A percentile compares a stretch with the other conserved stretches of the same genome.
Evolutionary conservation across 2,797 vertebrate species (phyloP).

Genomic region (Craterocephalus amniculus): DNA sequence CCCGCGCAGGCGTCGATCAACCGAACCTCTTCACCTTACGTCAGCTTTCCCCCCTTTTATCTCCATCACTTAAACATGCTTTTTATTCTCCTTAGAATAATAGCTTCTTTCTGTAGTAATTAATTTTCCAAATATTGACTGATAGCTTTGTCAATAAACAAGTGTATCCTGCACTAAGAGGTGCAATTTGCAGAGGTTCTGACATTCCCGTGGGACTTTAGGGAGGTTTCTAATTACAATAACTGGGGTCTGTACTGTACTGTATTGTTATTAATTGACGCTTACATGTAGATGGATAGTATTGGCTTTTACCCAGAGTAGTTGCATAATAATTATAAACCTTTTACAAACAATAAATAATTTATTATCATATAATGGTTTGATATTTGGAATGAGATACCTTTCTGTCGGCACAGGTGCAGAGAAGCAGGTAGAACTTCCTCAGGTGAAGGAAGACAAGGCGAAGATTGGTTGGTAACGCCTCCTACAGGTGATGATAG

Average conservation of each 20-base stretch:
- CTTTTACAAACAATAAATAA: too few relatives aligned
- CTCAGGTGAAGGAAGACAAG: conserved; percentile 42
- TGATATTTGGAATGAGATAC: not conserved
- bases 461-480: conserved; percentile 28
- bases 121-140: not conserved
- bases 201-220: conserved; percentile 34
- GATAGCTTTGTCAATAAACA: not conserved
- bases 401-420: conserved; percentile 38
- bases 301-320: not conserved
- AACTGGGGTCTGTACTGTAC: not conserved
- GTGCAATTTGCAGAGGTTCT: conserved; percentile 22
- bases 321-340: not conserved
- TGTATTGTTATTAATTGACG: not conserved
- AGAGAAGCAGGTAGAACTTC: conserved; percentile 37
- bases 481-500: conserved; percentile 51
- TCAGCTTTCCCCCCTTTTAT: conserved; percentile 65
- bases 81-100: conserved; percentile 10
- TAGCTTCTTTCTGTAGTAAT: conserved; percentile 2
- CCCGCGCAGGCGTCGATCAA: conserved; percentile 70
- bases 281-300: not conserved
- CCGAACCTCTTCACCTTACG: conserved; percentile 76
- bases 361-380: not conserved
- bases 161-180: not conserved
- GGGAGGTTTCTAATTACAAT: conserved; percentile 37
- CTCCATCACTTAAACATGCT: conserved; percentile 48